A percentile compares a stretch with the other conserved stretches of the same genome.
Evolutionary conservation across 2,888 invertebrate genomes (phyloP).

Genomic region (Bellardia bayeri): DNA sequence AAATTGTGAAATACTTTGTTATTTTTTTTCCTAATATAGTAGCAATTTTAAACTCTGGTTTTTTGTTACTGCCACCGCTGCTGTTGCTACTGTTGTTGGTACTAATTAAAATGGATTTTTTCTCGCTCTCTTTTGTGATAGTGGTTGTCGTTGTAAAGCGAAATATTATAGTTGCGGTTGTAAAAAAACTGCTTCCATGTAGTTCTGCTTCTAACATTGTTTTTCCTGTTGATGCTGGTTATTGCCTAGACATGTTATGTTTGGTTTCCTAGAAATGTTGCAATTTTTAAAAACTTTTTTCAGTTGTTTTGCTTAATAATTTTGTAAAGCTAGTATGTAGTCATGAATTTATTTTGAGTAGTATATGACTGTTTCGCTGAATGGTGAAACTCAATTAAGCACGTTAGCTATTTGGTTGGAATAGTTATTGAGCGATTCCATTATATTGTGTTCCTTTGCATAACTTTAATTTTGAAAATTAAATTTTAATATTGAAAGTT

Average conservation of each 20-base stretch:
- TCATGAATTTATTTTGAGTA: constrained; percentile 11
- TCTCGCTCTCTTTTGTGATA: not conserved
- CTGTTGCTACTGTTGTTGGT: constrained; percentile 54
- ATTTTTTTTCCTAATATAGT: too few relatives aligned
- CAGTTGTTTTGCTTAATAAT: not conserved
- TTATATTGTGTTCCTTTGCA: constrained; percentile 43
- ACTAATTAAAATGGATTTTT: constrained; percentile 69
- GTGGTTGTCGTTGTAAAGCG: constrained; percentile 25
- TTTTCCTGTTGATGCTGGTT: constrained; percentile 28
- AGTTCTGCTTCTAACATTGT: constrained; percentile 49
- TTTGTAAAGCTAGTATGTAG: not conserved
- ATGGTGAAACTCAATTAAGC: constrained; percentile 72
- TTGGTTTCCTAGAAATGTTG: constrained; percentile 27
- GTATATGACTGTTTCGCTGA: constrained; percentile 42
- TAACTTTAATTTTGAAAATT: not conserved
- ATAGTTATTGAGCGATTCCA: constrained; percentile 63
- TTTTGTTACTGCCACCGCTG: constrained; percentile 21
- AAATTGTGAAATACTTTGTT: too few relatives aligned
- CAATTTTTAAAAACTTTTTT: not conserved
- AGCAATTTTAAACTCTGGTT: too few relatives aligned
- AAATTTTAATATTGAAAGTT: not conserved
- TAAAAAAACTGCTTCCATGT: constrained; percentile 4
- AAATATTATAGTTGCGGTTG: constrained; percentile 67
- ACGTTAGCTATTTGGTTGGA: constrained; percentile 67
- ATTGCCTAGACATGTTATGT: constrained; percentile 63